Evolutionary conservation across 2,113 vertebrate species (phyloP).

Genomic region (Urocynchramus pylzowi): DNA sequence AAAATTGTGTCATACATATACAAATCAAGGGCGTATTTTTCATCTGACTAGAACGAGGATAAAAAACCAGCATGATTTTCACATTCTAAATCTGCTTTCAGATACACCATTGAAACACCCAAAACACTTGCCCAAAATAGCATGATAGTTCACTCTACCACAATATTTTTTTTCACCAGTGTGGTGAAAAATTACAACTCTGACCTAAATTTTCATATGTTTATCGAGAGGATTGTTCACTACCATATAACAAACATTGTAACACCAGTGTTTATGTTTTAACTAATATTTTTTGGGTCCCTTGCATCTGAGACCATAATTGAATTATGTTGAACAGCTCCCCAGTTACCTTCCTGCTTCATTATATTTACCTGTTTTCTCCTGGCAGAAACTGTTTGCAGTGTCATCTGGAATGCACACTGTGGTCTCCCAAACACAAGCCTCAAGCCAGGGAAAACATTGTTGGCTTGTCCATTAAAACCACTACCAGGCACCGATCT

Average conservation of each 20-base stretch:
- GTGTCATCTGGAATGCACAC: neutral
- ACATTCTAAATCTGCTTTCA: neutral
- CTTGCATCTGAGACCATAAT: neutral
- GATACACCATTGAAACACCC: neutral
- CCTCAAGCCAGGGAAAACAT: conserved; percentile 31
- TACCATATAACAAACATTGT: neutral
- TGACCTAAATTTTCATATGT: neutral
- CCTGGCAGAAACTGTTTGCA: conserved; percentile 1
- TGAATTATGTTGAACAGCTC: neutral
- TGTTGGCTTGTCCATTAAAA: neutral
- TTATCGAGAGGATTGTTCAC: neutral
- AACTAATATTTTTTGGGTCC: neutral
- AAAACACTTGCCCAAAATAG: neutral
- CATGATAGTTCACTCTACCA: neutral
- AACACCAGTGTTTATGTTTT: neutral
- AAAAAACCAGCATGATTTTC: neutral
- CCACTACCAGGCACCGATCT: neutral
- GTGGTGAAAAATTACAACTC: neutral
- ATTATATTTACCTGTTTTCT: conserved; percentile 57
- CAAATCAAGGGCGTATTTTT: neutral
- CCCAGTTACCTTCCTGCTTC: conserved; percentile 19
- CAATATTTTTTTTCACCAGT: neutral
- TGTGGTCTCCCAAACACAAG: neutral
- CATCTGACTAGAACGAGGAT: neutral
- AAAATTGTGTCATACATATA: neutral